phyloP scores from a whole-genome alignment of 2,888 invertebrate genomes.

The Aproaerema taeniolella region DNA sequence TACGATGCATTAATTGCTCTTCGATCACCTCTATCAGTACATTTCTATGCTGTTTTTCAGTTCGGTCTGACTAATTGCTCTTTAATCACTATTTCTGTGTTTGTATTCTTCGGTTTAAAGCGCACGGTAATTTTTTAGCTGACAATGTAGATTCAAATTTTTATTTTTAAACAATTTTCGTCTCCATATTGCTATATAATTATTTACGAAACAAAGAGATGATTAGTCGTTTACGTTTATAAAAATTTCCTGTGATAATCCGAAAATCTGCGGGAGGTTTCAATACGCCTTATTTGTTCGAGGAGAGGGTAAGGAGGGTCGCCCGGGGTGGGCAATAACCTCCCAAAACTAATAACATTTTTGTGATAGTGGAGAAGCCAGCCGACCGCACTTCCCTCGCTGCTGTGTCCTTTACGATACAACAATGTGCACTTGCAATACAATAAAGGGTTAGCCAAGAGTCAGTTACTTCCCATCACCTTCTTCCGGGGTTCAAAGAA shows the following conservation, averaged over 20 bases:
- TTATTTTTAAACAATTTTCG: no score
- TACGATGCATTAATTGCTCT: constrained; percentile 52
- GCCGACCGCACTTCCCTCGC: constrained; percentile 53
- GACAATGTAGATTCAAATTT: no score
- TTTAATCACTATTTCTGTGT: no score
- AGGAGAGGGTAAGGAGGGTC: constrained; percentile 48
- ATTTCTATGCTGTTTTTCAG: no score
- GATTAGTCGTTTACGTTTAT: no score
- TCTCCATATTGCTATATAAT: no score
- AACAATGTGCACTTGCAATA: constrained; percentile 62
- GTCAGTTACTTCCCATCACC: constrained; percentile 40
- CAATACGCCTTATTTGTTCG: constrained; percentile 53
- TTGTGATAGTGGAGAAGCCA: constrained; percentile 64
- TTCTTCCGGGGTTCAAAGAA: constrained; percentile 34
- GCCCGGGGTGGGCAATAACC: constrained; percentile 64
- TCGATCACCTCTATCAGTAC: constrained; percentile 48
- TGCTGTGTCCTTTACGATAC: constrained; percentile 57
- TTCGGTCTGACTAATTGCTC: no score
- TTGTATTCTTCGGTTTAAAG: no score
- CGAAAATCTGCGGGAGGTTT: constrained; percentile 29
- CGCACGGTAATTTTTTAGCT: no score
- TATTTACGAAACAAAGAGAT: no score
- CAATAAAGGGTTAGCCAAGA: constrained; percentile 54
- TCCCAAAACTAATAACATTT: constrained; percentile 74
- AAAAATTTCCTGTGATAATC: constrained; percentile 17